Percentiles rank a stretch among this genome's conserved stretches.
phyloP scores from a whole-genome alignment of 2,113 vertebrate species.

The Serinus canaria region DNA sequence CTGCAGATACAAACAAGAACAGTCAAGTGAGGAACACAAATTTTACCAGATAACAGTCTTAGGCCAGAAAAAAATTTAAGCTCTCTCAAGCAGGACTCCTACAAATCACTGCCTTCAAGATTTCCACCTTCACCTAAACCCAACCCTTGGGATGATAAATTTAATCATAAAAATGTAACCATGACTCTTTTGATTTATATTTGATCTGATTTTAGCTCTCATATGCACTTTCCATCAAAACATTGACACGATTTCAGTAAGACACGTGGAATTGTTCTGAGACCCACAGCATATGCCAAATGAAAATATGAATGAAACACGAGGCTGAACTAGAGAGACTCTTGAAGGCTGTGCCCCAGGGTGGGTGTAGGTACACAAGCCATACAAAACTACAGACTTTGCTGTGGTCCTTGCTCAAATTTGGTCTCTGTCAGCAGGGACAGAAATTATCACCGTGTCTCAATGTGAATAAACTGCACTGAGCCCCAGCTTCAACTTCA shows the following conservation, averaged over 20 bases:
- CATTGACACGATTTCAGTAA: conserved; percentile 46
- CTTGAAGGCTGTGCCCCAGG: conserved; percentile 16
- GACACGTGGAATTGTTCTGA: conserved; percentile 50
- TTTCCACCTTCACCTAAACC: conserved; percentile 28
- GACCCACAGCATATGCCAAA: conserved; percentile 17
- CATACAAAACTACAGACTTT: not conserved
- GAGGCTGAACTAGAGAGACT: conserved; percentile 12
- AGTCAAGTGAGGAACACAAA: conserved; percentile 30
- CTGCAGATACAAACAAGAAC: not conserved
- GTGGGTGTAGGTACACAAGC: not conserved
- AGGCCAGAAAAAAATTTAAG: conserved; percentile 45
- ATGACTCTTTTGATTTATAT: conserved; percentile 31
- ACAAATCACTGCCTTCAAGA: conserved; percentile 46
- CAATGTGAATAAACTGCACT: not conserved
- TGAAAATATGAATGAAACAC: conserved; percentile 49
- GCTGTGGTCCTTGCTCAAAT: not conserved
- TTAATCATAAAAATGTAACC: conserved; percentile 44
- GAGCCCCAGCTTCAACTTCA: not conserved
- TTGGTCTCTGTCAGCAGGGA: not conserved
- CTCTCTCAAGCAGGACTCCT: conserved; percentile 23
- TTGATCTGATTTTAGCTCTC: conserved; percentile 42
- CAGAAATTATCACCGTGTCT: not conserved
- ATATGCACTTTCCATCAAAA: conserved; percentile 33
- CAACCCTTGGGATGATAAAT: conserved; percentile 43
- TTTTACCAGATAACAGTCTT: conserved; percentile 6